phyloP scores from a whole-genome alignment of 1,140 invertebrate species.

The Coptotermes formosanus region DNA sequence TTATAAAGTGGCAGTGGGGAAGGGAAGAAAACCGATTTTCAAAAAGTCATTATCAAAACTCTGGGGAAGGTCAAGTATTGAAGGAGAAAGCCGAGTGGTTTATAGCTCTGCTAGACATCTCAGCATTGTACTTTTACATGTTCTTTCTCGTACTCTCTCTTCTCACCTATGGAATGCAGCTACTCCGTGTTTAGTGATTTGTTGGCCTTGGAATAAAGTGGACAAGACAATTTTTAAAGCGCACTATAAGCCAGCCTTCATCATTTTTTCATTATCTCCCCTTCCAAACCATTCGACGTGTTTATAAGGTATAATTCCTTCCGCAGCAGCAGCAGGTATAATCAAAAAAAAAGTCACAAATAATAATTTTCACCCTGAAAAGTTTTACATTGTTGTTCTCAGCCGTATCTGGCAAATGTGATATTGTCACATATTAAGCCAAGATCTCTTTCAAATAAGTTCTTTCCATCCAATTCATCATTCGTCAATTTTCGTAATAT shows the following conservation, averaged over 20 bases:
- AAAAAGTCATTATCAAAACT: slow-evolving; percentile 22
- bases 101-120: neutral
- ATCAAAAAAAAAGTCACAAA: no score
- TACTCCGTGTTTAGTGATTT: neutral
- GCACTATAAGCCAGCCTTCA: neutral
- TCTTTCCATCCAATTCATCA: no score
- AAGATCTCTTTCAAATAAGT: no score
- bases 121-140: no score
- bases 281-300: neutral
- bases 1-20: neutral
- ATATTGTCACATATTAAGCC: no score
- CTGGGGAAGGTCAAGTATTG: slow-evolving; percentile 13
- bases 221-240: neutral
- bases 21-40: neutral
- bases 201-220: neutral
- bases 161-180: neutral
- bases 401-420: no score
- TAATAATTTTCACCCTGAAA: no score
- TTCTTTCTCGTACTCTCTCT: neutral
- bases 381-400: no score
- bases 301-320: neutral
- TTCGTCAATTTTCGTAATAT: no score
- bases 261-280: neutral
- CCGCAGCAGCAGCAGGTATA: no score
- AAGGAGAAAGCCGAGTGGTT: slow-evolving; percentile 11